Evolutionary conservation across 2,113 vertebrate genomes (phyloP).

Genomic region (Embiotoca jacksoni): DNA sequence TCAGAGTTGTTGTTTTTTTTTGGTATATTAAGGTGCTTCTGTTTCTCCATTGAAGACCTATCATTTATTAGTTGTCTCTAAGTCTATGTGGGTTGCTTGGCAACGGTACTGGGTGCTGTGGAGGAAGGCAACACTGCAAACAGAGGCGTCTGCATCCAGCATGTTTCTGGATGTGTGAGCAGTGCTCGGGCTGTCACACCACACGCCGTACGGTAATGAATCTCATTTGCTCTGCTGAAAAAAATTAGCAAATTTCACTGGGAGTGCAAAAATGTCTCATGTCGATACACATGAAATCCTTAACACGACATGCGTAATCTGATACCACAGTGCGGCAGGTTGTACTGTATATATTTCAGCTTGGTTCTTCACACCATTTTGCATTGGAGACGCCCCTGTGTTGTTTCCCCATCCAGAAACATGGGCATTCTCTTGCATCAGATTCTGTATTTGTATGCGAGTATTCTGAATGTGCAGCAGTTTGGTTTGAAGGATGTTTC

Average conservation of each 20-base stretch:
- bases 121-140: slow-evolving; percentile 77
- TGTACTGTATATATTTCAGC: slow-evolving; percentile 7
- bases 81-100: slow-evolving; percentile 81
- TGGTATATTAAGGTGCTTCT: slow-evolving; percentile 45
- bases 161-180: slow-evolving; percentile 75
- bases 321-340: slow-evolving; percentile 8
- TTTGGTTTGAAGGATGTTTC: not conserved
- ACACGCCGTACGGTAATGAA: slow-evolving; percentile 41
- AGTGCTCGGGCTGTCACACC: slow-evolving; percentile 46
- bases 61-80: slow-evolving; percentile 73
- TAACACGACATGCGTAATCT: not conserved
- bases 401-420: slow-evolving; percentile 39
- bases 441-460: slow-evolving; percentile 41
- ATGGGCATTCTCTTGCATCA: slow-evolving; percentile 52
- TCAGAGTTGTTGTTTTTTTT: slow-evolving; percentile 8
- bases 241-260: slow-evolving; percentile 23
- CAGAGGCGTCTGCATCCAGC: slow-evolving; percentile 73
- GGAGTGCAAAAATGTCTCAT: slow-evolving; percentile 1
- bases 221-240: slow-evolving; percentile 35
- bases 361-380: slow-evolving; percentile 38
- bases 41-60: slow-evolving; percentile 61
- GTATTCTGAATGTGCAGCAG: not conserved
- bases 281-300: not conserved
- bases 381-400: not conserved
- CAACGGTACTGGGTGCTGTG: slow-evolving; percentile 74